phyloP scores from a whole-genome alignment of 2,113 vertebrate genomes.

The Scophthalmus maximus region DNA sequence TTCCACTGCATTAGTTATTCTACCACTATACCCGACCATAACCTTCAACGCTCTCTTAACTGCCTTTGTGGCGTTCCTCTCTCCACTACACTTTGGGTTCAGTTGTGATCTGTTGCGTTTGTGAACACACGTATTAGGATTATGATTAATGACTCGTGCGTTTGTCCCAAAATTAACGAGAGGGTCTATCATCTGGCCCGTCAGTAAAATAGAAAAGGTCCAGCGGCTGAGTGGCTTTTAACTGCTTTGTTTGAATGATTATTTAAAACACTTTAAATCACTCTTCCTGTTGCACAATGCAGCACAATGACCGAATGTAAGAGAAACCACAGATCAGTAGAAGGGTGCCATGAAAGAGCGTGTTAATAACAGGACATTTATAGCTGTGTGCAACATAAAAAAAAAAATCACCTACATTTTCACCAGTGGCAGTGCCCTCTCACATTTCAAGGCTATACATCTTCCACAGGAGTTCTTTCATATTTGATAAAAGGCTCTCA shows the following conservation, averaged over 20 bases:
- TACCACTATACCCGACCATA: conserved; percentile 15
- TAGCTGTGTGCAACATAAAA: conserved; percentile 20
- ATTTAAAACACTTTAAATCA: not conserved
- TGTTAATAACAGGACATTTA: conserved; percentile 24
- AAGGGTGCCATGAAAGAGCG: conserved; percentile 26
- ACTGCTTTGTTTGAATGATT: not conserved
- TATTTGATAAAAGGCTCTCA: conserved; percentile 37
- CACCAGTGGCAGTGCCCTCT: conserved; percentile 12
- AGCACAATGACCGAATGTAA: conserved; percentile 43
- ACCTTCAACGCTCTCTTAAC: conserved; percentile 14
- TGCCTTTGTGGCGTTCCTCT: conserved; percentile 4
- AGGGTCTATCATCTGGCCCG: not conserved
- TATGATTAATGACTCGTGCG: not conserved
- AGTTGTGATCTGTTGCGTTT: not conserved
- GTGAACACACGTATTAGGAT: conserved; percentile 3
- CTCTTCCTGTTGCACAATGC: conserved; percentile 20
- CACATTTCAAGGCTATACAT: conserved; percentile 12
- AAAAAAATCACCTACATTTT: not conserved
- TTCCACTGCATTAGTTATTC: conserved; percentile 44
- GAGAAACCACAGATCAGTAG: conserved; percentile 38
- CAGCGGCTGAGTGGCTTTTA: not conserved
- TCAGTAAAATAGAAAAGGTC: not conserved
- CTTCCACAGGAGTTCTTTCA: conserved; percentile 12
- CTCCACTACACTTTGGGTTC: not conserved
- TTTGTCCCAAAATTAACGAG: not conserved